phyloP scores from a whole-genome alignment of 1,140 invertebrate species.

The Zaprionus ornatus region DNA sequence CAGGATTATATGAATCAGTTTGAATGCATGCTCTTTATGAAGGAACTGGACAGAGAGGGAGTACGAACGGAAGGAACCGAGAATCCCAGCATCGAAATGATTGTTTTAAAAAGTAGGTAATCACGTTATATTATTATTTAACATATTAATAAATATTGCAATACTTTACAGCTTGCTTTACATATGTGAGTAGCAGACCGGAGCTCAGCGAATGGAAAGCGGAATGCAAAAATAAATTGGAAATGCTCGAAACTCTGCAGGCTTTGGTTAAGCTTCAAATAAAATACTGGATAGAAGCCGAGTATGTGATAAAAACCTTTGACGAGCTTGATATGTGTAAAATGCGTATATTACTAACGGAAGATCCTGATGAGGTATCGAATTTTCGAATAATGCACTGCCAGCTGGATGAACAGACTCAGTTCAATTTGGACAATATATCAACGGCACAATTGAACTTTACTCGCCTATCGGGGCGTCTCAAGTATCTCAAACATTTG shows the following conservation, averaged over 20 bases:
- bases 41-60: slow-evolving; percentile 78
- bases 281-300: slow-evolving; percentile 81
- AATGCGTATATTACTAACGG: slow-evolving; percentile 85
- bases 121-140: background rate
- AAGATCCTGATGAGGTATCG: slow-evolving; percentile 68
- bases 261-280: slow-evolving; percentile 87
- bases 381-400: slow-evolving; percentile 63
- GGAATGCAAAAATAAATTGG: slow-evolving; percentile 84
- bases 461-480: slow-evolving; percentile 53
- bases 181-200: slow-evolving; percentile 43
- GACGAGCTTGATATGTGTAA: slow-evolving; percentile 92
- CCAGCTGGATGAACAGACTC: slow-evolving; percentile 55
- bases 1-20: slow-evolving; percentile 85
- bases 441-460: slow-evolving; percentile 66
- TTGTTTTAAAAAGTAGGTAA: slow-evolving; percentile 57
- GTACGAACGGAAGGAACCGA: slow-evolving; percentile 83
- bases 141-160: background rate
- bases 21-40: slow-evolving; percentile 85
- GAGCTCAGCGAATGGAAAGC: slow-evolving; percentile 26
- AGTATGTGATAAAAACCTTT: slow-evolving; percentile 84
- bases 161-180: slow-evolving; percentile 52
- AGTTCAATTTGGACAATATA: slow-evolving; percentile 57
- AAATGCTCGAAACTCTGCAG: slow-evolving; percentile 86
- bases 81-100: slow-evolving; percentile 82
- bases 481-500: slow-evolving; percentile 80